Evolutionary conservation across 2,113 vertebrate species (phyloP), one percentile per base, ranked within the genome.

Genomic region (Phoenicopterus ruber): DNA sequence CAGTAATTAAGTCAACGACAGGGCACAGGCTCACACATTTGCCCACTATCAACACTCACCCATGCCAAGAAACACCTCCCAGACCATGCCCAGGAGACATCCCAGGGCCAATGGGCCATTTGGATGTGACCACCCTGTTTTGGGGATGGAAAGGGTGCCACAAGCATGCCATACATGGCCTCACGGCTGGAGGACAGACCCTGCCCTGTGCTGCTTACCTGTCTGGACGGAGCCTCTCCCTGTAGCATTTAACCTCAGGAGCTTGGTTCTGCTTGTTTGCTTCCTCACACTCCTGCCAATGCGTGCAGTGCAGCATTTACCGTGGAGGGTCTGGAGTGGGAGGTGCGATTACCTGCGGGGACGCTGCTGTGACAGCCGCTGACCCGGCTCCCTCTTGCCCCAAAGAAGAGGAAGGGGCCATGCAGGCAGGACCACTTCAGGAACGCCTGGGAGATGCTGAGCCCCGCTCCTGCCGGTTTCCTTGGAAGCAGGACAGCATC

Each of bases 401-500:
- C 63, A 38, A 57, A 42, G 2, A 38, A 52, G n/a, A 82, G 34
- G 70, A 57, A 63, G 21, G 20, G 25, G 14, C 36, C 19, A 4
- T 10, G 17, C 32, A 71, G n/a, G 59, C 40, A 84, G 80, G 36
- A 24, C 5, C 50, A 4, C 40, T 67, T 59, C 24, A 28, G 54
- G 19, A 47, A 71, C 1, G 44, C 74, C 79, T 88, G 79, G 65
- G 55, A 90, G 79, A 21, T 26, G 32, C 52, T 82, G 67, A 87
- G 50, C 73, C 34, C 25, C 42, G 1, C 11, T 78, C 11, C 73
- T 49, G 50, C 12, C 0, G 0, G 42, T 93, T 91, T 93, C 84
- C 92, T 74, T 86, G 96, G 96, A 86, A 96, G 95, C 77, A 74
- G 36, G 44, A 34, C 11, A 50, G 46, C 59, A 29, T 81, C 69